Evolutionary conservation across 2,888 invertebrate genomes (phyloP), one percentile per base, ranked within the genome.

Genomic region (Dichetophora obliterata): DNA sequence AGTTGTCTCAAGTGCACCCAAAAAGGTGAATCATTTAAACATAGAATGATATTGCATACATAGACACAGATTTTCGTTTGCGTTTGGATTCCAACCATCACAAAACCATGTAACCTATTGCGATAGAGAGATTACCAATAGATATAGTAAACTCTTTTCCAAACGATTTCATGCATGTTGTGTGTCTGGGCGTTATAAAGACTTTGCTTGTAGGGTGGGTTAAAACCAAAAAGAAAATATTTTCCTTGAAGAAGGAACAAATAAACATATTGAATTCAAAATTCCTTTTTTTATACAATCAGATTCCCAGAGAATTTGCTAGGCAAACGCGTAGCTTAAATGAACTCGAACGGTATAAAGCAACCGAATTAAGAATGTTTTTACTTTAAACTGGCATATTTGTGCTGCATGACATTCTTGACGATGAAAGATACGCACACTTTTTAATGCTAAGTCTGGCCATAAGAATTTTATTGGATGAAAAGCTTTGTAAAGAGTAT

Each of bases 81-180:
- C 31, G 76, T 52, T 37, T 52, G 16, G 37, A 75, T 70, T 9
- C 43, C 27, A 73, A 70, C n/a, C 75, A 79, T 65, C 77, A 79
- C 54, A 76, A 76, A 34, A 8, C 70, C 16, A 43, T 71, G 52
- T 22, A 66, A 24, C 34, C 74, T 11, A 59, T 61, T 14, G 71
- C 19, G n/a, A 66, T 76, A 70, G 78, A 78, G 74, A 48, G 70
- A 66, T 43, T 78, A 3, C 66, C 65, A 19, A 76, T 78, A 14
- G 70, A 78, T 59, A 78, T 78, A 34, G 66, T 78, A 3, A 68
- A 57, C 5, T 75, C 68, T 22, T 75, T 75, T 59, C 68, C 68
- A 9, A 54, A 68, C 22, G 78, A 78, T 50, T 78, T 74, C 63
- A 76, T 78, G 76, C 78, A 78, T 75, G 63, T 77, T 16, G 57